Evolutionary conservation across 35 echinoderm and acorn worm genomes (phyloP).

Genomic region (Amphiura filiformis): DNA sequence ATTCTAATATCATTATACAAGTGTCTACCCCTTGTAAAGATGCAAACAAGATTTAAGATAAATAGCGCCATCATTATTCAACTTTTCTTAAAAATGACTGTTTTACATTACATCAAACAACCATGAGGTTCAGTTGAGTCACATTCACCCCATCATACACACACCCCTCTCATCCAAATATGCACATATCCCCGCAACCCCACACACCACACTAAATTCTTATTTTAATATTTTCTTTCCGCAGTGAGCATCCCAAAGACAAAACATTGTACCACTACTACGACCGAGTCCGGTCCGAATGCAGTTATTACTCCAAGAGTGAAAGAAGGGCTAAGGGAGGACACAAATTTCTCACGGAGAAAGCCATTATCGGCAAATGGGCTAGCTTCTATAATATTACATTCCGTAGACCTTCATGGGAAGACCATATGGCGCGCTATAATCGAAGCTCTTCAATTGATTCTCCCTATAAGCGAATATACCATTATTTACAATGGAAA

Average conservation of each 20-base stretch:
- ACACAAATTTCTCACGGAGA: conserved; percentile 95
- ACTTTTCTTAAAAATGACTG: too few species aligned
- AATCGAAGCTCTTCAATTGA: neutral
- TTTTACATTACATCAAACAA: too few species aligned
- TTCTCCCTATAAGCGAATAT: conserved; percentile 34
- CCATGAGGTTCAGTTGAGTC: too few species aligned
- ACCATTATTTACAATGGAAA: conserved; percentile 1
- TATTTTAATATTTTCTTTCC: conserved; percentile 7
- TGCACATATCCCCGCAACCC: too few species aligned
- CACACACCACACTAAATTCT: too few species aligned
- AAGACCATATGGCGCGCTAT: conserved; percentile 20
- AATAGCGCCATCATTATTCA: too few species aligned
- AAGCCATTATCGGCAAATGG: conserved; percentile 78
- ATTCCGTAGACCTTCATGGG: conserved; percentile 84
- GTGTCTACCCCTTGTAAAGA: too few species aligned
- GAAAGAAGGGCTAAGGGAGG: conserved; percentile 51
- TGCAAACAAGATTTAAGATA: too few species aligned
- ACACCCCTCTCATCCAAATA: too few species aligned
- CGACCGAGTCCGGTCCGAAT: conserved; percentile 65
- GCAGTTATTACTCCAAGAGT: conserved; percentile 67
- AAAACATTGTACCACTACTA: conserved; percentile 77
- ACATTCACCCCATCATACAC: too few species aligned
- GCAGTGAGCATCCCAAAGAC: conserved; percentile 81
- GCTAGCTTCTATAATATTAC: conserved; percentile 62
- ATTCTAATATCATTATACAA: too few species aligned